These are phyloP conservation scores for Argopecten irradians DNA, from an alignment of 1,140 invertebrate genomes.

Conservation along the genomic window DNA sequence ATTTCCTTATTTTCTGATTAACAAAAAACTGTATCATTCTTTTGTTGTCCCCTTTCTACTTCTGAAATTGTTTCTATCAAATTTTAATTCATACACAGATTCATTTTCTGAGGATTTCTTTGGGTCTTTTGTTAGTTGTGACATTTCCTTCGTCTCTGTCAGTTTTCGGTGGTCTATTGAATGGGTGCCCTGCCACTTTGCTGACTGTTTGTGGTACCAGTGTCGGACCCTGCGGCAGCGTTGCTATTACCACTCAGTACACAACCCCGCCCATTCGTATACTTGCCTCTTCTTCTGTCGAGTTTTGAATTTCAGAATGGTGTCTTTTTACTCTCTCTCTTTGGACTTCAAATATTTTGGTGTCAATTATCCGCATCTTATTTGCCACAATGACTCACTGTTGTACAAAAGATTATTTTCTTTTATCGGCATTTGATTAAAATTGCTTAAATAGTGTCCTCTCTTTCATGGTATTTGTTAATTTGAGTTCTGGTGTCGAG, in stretches of 20 bases:
- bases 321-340: neutral
- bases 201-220: neutral
- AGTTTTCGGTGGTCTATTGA: neutral
- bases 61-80: neutral
- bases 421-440: neutral
- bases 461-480: neutral
- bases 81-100: slow-evolving; percentile 4
- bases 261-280: neutral
- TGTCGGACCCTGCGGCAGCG: neutral
- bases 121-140: neutral
- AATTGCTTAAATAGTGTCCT: slow-evolving; percentile 10
- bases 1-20: neutral
- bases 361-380: neutral
- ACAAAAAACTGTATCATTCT: slow-evolving; percentile 14
- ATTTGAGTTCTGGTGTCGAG: neutral
- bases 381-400: neutral
- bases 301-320: slow-evolving; percentile 6
- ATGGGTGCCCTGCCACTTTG: neutral
- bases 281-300: neutral
- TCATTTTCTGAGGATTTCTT: neutral
- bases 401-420: slow-evolving; percentile 12
- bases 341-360: slow-evolving; percentile 11
- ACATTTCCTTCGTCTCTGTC: neutral
- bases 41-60: neutral
- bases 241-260: neutral